phyloP scores from a whole-genome alignment of 2,113 vertebrate species.

The Gorilla gorilla region DNA sequence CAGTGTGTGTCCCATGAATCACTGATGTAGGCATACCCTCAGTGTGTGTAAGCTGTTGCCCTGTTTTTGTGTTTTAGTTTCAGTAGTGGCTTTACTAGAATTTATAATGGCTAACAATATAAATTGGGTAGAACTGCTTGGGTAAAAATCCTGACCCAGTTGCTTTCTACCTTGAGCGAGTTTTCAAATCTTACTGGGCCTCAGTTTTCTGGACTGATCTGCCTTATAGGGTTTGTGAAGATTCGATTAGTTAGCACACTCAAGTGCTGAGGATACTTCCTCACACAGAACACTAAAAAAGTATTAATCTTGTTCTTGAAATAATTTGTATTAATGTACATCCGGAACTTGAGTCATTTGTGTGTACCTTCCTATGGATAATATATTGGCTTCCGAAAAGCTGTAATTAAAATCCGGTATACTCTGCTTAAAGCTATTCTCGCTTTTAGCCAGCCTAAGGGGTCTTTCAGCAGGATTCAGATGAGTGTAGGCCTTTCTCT shows the following conservation, averaged over 20 bases:
- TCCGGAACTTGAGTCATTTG: constrained; percentile 7
- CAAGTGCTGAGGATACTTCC: background rate
- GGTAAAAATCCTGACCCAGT: background rate
- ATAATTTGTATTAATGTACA: background rate
- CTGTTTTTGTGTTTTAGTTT: background rate
- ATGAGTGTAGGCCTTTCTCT: background rate
- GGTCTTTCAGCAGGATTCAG: background rate
- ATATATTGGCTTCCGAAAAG: background rate
- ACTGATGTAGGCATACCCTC: background rate
- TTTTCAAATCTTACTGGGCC: background rate
- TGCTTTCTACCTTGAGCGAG: background rate
- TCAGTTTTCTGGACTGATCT: constrained; percentile 31
- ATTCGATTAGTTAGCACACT: background rate
- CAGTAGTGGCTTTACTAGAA: background rate
- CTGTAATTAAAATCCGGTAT: background rate
- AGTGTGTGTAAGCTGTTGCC: background rate
- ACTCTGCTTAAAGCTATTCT: background rate
- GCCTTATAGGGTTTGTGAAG: background rate
- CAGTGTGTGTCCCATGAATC: background rate
- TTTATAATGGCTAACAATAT: background rate
- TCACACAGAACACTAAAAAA: background rate
- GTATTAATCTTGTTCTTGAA: background rate
- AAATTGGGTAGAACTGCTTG: background rate
- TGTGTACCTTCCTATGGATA: background rate
- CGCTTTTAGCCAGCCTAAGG: background rate